Evolutionary conservation across 2,888 invertebrate species (phyloP), one percentile per base, ranked within the genome.

Genomic region (Spodoptera exigua): DNA sequence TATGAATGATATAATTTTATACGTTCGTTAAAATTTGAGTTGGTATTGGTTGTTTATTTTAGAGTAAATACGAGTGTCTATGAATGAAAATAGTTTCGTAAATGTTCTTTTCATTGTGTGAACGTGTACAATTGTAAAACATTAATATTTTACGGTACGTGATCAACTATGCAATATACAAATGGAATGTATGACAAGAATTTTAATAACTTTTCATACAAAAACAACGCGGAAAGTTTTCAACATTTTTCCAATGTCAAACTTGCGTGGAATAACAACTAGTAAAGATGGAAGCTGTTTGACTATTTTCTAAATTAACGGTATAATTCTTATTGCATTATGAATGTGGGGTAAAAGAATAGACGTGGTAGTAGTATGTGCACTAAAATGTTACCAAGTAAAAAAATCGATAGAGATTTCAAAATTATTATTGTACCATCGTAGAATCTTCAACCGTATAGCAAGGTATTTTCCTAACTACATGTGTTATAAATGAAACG

Each of bases 1-100:
- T 53, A 55, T 64, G 63, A 76, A 76, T 76, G 64, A 70, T 73
- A 54, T 67, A 44, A 43, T 59, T 47, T 43, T 55, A 21, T 61
- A 53, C 46, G 43, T 16, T 45, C 32, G 48, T 47, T 44, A 36
- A 37, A 32, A 45, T 60, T 27, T 36, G 39, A 62, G 45, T 46
- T 59, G 36, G 58, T 62, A 61, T 49, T 48, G 43, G 45, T 52
- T 48, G 57, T 54, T 63, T 51, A 61, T 21, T 61, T 46, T 47
- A 45, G 36, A 51, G 27, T 57, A 27, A 5, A 7, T 7, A 21
- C 34, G 61, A 41, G 57, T 71, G 54, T 47, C 60, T 54, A 46
- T 55, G 71, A 57, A 60, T 65, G 58, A 46, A 43, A 65, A 54
- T 64, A 51, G 56, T 73, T 70, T 52, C 64, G 57, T 61, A 70